Evolutionary conservation across 1,140 invertebrate species (phyloP).

Genomic region (Metaphire vulgaris): DNA sequence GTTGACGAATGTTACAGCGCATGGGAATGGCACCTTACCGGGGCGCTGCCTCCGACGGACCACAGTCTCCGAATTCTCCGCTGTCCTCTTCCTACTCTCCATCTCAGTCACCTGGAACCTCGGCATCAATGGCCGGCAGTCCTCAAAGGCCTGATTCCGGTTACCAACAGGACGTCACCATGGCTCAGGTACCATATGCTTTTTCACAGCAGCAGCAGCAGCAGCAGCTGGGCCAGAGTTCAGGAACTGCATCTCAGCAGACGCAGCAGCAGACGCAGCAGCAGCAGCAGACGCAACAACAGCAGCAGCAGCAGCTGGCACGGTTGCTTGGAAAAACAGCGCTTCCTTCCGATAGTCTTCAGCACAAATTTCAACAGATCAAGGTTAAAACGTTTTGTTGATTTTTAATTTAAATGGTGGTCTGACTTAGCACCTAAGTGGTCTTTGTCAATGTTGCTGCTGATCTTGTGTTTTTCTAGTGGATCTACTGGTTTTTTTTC

Average conservation of each 20-base stretch:
- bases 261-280: too few relatives aligned
- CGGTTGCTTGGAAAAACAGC: neutral
- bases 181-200: neutral
- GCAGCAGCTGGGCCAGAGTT: too few relatives aligned
- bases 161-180: neutral
- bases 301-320: too few relatives aligned
- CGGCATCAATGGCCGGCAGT: neutral
- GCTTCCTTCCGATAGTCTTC: neutral
- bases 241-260: too few relatives aligned
- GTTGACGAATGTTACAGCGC: too few relatives aligned
- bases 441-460: too few relatives aligned
- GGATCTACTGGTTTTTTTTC: too few relatives aligned
- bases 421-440: too few relatives aligned
- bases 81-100: neutral
- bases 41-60: neutral
- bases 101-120: neutral
- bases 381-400: too few relatives aligned
- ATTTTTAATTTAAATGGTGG: too few relatives aligned
- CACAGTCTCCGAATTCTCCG: neutral
- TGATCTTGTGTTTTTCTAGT: too few relatives aligned
- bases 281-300: too few relatives aligned
- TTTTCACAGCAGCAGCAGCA: slow-evolving; percentile 1
- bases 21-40: neutral
- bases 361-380: neutral
- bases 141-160: neutral